Base-by-base conservation (phyloP, 2,888 invertebrate genomes). In the Tenthredo scrophulariae region DNA sequence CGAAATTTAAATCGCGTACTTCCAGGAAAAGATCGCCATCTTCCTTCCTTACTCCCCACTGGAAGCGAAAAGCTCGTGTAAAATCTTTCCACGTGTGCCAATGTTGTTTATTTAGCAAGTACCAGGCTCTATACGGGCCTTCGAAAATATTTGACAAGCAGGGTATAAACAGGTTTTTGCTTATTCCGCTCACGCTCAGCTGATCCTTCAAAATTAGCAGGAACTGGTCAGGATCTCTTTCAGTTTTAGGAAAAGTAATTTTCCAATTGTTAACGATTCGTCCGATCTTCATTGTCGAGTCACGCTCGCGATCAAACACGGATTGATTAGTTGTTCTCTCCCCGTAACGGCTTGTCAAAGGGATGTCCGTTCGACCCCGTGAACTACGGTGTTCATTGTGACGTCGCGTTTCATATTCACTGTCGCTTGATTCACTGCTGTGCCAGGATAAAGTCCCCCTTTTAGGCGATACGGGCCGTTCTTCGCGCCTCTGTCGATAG, bases 61-160 rank as follows among this genome's bases (percentile, higher is more conserved):
- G 79, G 37, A 40, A 86, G 0, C 87, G 82, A 72, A 87, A 87
- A 29, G 86, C 86, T 10, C 84, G 67, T 9, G 84, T 62, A 18
- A 87, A 86, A 43, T 87, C 86, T 82, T 65, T 87, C 85, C 86
- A 87, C 15, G 74, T 79, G 29, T 46, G 40, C 85, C 86, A 87
- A 13, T 58, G 2, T 37, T 62, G 22, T 82, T 86, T 85, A 62
- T 86, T 87, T 4, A 86, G n/a, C 2, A 87, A 50, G 15, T 87
- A 86, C 85, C 85, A 84, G 3, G 84, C n/a, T 40, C 79, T 22
- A 40, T 79, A 84, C 4, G 84, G 58, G 5, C 80, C 85, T 58
- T 84, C 72, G n/a, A 85, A 84, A 10, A 85, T 80, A 33, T 79
- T 85, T 15, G 85, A 84, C 37, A 85, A 43, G 15, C 85, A 85